A percentile compares a stretch with the other conserved stretches of the same genome.
Conservation (phyloP, 2,113 vertebrate species). For the Macroglossus sobrinus region DNA sequence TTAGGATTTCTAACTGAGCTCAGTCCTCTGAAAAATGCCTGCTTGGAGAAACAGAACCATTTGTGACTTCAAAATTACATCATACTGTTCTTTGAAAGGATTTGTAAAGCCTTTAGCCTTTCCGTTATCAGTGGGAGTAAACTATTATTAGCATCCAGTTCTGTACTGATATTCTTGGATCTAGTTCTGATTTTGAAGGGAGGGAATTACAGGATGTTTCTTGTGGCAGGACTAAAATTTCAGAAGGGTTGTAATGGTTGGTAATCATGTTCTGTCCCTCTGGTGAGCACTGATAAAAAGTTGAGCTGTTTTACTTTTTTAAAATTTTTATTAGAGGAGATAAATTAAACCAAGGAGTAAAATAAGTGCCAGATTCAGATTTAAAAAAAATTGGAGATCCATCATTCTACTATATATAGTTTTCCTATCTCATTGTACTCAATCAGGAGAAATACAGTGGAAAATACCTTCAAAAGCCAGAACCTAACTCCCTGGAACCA, state of each 20-base stretch:
- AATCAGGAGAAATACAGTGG: neutral
- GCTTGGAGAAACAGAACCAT: slow-evolving; percentile 28
- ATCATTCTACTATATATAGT: neutral
- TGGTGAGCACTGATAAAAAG: neutral
- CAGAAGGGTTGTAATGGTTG: neutral
- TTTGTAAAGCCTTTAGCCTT: slow-evolving; percentile 10
- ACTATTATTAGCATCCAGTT: slow-evolving; percentile 36
- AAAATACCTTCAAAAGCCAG: neutral
- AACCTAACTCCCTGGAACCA: neutral
- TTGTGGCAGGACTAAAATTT: neutral
- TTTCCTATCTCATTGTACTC: neutral
- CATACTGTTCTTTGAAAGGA: slow-evolving; percentile 54
- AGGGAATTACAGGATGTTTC: slow-evolving; percentile 43
- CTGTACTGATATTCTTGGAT: neutral
- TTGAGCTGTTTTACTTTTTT: neutral
- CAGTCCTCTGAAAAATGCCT: neutral
- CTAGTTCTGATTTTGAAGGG: slow-evolving; percentile 2
- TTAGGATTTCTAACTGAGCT: neutral
- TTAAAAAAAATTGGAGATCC: neutral
- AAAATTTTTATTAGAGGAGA: neutral
- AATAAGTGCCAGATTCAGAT: neutral
- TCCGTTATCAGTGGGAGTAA: neutral
- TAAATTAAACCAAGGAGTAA: neutral
- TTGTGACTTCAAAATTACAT: slow-evolving; percentile 43
- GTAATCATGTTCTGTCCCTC: neutral